phyloP scores from a whole-genome alignment of 2,797 vertebrate species.

The Lycodopsis pacificus region DNA sequence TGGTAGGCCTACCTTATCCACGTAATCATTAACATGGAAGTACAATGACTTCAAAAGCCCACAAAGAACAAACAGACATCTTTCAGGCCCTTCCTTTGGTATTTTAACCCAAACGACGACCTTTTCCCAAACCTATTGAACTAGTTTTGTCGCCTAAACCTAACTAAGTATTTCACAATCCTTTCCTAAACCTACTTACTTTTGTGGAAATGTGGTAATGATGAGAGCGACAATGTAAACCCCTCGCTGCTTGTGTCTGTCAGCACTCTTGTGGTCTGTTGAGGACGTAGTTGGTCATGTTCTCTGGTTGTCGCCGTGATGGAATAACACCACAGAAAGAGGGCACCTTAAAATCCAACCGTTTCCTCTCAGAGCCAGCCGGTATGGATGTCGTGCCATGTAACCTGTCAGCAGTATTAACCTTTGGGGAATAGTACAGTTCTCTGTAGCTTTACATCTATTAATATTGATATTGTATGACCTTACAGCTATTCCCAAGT shows the following conservation, averaged over 20 bases:
- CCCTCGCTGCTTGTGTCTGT: constrained; percentile 14
- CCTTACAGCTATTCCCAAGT: constrained; percentile 62
- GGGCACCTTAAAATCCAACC: constrained; percentile 39
- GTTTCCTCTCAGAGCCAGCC: constrained; percentile 20
- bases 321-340: constrained; percentile 28
- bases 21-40: no score
- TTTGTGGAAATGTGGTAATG: background rate
- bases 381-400: constrained; percentile 45
- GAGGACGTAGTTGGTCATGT: constrained; percentile 7
- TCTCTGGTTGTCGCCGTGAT: constrained; percentile 16
- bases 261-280: background rate
- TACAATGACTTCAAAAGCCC: no score
- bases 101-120: no score
- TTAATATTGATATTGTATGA: constrained; percentile 77
- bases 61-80: no score
- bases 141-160: no score
- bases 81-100: no score
- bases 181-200: no score
- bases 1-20: no score
- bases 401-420: constrained; percentile 64
- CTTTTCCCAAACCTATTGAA: no score
- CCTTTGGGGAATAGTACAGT: constrained; percentile 46
- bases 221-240: background rate
- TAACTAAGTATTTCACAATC: no score
- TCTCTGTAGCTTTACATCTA: constrained; percentile 60